Evolutionary conservation across 2,888 invertebrate genomes (phyloP), one percentile per base, ranked within the genome.

Genomic region (Temnothorax ravouxi): DNA sequence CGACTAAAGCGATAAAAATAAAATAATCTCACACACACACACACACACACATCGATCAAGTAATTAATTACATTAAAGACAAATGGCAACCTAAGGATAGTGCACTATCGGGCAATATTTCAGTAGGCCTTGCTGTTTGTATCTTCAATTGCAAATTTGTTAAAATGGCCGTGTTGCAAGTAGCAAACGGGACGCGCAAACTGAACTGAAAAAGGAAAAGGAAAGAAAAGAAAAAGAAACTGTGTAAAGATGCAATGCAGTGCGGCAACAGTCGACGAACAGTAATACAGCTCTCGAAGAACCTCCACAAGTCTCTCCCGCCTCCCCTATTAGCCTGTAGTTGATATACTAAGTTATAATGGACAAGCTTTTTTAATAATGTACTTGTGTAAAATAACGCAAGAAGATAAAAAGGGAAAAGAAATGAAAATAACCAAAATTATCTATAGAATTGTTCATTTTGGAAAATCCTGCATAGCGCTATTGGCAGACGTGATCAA

Each of bases 331-430:
- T 93, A 94, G 88, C 87, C 81, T 89, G 74, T 93, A 93, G 92
- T 92, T 93, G 90, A 87, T 92, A 91, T 91, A 91, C 88, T 93
- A 93, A 93, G 93, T 93, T 93, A 92, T 91, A 92, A 92, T 92
- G 91, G 86, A 92, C 90, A 93, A 92, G 91, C 91, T 93, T 94
- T 93, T 90, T 94, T 93, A 93, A 92, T 86, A 88, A 92, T 92
- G 90, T 90, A 90, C 92, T 54, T 91, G 88, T 93, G 92, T 93
- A 92, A 92, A 93, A 91, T 92, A 91, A 90, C 25, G 21, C 86
- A 89, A 91, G 86, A 79, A 87, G 87, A 91, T 88, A 85, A 89
- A 89, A 86, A 38, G 34, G 41, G 18, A 64, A 50, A 44, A 47
- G 44, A 83, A 84, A 87, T 85, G 88, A 83, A 82, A 89, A 82